Evolutionary conservation across 1,140 invertebrate species (phyloP).

Genomic region (Eciton burchellii): DNA sequence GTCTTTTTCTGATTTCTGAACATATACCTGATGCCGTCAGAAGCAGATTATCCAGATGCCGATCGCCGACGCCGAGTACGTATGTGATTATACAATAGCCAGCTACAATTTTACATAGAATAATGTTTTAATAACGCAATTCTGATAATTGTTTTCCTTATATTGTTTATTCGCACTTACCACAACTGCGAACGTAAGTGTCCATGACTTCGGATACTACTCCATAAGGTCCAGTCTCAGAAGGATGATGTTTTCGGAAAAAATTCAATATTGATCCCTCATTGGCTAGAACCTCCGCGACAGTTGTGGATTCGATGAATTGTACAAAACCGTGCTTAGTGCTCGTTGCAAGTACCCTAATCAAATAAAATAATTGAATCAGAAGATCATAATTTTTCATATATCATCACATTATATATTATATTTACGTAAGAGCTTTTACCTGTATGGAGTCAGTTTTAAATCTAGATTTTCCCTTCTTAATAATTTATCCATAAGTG

Average conservation of each 20-base stretch:
- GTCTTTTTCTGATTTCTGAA: conserved; percentile 2
- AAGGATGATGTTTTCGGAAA: conserved; percentile 95
- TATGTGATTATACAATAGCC: conserved; percentile 99
- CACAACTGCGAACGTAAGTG: conserved; percentile 98
- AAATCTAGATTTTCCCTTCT: conserved; percentile 97
- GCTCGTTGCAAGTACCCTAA: conserved; percentile 94
- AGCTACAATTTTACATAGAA: conserved; percentile 86
- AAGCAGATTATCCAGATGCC: conserved; percentile 98
- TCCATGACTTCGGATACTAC: conserved; percentile 98
- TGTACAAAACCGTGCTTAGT: conserved; percentile 98
- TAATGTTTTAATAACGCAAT: conserved; percentile 23
- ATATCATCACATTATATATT: conserved; percentile 7
- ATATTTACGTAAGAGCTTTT: conserved; percentile 53
- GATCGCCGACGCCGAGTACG: conserved; percentile 98
- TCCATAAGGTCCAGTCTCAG: conserved; percentile 94
- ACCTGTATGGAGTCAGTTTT: conserved; percentile 97
- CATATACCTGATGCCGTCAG: conserved; percentile 91
- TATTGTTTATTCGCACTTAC: conserved; percentile 81
- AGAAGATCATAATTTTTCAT: background rate
- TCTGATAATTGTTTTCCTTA: background rate
- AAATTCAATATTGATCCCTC: conserved; percentile 96
- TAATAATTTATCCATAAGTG: conserved; percentile 98
- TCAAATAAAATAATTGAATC: conserved; percentile 68
- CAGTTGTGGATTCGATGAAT: conserved; percentile 97
- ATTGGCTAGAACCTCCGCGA: conserved; percentile 95